Percentiles rank a stretch among this genome's conserved stretches.
These are phyloP conservation scores for Sitta europaea DNA, from an alignment of 2,113 vertebrate genomes.

Conservation along the genomic window DNA sequence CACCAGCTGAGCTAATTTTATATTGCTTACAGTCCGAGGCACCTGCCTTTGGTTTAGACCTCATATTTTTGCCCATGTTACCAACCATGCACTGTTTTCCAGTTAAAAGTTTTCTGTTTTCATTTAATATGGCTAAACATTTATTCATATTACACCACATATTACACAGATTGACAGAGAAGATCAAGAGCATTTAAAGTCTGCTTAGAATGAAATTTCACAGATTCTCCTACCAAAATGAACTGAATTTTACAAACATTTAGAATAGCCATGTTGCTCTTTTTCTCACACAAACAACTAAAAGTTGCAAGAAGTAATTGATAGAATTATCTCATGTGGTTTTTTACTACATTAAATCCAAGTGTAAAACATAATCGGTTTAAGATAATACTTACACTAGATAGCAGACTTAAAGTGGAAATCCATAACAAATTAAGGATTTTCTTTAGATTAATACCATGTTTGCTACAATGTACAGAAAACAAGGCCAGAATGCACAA, in stretches of 20 bases:
- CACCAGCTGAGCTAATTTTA: neutral
- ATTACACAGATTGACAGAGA: neutral
- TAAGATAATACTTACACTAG: neutral
- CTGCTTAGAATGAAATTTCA: constrained; percentile 10
- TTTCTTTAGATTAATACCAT: neutral
- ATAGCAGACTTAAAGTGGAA: neutral
- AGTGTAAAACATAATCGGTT: neutral
- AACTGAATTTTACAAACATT: neutral
- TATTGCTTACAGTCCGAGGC: neutral
- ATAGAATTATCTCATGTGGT: neutral
- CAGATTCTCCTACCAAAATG: neutral
- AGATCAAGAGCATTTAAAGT: neutral
- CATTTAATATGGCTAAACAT: neutral
- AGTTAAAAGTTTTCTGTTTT: neutral
- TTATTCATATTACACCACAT: neutral
- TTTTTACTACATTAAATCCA: neutral
- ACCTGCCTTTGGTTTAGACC: neutral
- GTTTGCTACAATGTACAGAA: neutral
- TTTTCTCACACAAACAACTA: neutral
- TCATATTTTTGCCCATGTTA: neutral
- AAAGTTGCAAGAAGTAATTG: neutral
- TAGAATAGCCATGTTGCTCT: neutral
- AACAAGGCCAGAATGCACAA: neutral
- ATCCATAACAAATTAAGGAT: neutral
- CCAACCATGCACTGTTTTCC: neutral